A percentile compares a stretch with the other conserved stretches of the same genome.
Evolutionary conservation across 2,888 invertebrate species (phyloP).

Genomic region (Oscheius sp.): DNA sequence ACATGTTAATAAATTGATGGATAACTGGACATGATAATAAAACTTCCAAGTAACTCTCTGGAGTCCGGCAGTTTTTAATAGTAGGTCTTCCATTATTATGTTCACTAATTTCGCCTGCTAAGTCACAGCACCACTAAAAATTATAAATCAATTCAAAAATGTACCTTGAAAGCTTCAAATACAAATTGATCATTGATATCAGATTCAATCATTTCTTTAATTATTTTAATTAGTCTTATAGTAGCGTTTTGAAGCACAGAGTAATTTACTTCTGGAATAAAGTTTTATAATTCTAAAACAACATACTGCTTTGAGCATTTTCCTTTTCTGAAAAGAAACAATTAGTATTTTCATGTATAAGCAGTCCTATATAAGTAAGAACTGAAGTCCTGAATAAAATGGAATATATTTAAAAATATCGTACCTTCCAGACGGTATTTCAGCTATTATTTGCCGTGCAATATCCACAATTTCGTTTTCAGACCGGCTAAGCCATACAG

Average conservation of each 20-base stretch:
- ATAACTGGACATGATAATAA: conserved; percentile 36
- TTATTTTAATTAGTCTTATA: conserved; percentile 13
- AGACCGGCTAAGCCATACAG: neutral
- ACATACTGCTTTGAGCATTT: conserved; percentile 33
- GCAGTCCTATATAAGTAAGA: conserved; percentile 40
- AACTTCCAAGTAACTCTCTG: conserved; percentile 24
- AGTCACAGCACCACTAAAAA: conserved; percentile 48
- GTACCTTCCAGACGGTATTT: conserved; percentile 9
- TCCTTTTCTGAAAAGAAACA: conserved; percentile 40
- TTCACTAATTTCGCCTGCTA: conserved; percentile 38
- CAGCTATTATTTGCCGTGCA: neutral
- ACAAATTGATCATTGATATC: neutral
- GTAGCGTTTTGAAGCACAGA: conserved; percentile 25
- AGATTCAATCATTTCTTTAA: neutral
- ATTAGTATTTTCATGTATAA: conserved; percentile 51
- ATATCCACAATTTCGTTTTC: conserved; percentile 8
- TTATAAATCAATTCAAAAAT: neutral
- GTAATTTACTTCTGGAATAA: conserved; percentile 28
- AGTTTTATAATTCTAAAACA: neutral
- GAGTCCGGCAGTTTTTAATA: conserved; percentile 24
- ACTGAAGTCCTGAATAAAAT: conserved; percentile 34
- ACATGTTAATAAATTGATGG: conserved; percentile 26
- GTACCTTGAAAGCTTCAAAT: conserved; percentile 12
- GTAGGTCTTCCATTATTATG: conserved; percentile 45
- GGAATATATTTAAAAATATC: neutral